Percentiles rank a stretch among this genome's conserved stretches.
Conservation (phyloP, 2,113 vertebrate genomes). For the Kryptolebias marmoratus region DNA sequence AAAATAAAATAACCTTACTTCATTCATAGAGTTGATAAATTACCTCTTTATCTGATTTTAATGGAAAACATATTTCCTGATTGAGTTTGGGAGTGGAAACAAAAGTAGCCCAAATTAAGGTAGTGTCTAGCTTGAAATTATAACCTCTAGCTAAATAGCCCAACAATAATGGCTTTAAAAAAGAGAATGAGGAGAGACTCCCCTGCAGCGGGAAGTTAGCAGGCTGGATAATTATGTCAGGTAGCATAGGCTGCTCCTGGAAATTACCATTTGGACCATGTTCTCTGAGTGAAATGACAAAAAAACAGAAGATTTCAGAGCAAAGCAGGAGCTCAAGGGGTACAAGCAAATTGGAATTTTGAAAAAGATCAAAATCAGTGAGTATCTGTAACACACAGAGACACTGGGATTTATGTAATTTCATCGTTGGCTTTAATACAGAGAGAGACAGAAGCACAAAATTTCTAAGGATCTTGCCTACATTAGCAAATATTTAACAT, state of each 20-base stretch:
- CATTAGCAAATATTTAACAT: too few relatives aligned
- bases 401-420: background rate
- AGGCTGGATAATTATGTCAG: constrained; percentile 2
- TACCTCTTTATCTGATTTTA: background rate
- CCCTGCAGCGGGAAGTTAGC: constrained; percentile 11
- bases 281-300: constrained; percentile 4
- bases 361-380: background rate
- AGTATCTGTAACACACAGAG: background rate
- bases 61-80: background rate
- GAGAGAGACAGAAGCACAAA: too few relatives aligned
- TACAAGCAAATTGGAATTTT: background rate
- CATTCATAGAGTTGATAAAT: background rate
- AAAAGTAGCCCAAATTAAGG: background rate
- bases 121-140: constrained; percentile 26
- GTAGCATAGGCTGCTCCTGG: background rate
- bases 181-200: background rate
- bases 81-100: background rate
- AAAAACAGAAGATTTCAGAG: background rate
- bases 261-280: constrained; percentile 22
- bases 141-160: constrained; percentile 17
- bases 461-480: too few relatives aligned
- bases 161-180: background rate
- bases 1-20: too few relatives aligned
- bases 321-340: background rate
- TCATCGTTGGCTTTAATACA: too few relatives aligned